Evolutionary conservation across 2,113 vertebrate species (phyloP).

Genomic region (Brachyistius frenatus): DNA sequence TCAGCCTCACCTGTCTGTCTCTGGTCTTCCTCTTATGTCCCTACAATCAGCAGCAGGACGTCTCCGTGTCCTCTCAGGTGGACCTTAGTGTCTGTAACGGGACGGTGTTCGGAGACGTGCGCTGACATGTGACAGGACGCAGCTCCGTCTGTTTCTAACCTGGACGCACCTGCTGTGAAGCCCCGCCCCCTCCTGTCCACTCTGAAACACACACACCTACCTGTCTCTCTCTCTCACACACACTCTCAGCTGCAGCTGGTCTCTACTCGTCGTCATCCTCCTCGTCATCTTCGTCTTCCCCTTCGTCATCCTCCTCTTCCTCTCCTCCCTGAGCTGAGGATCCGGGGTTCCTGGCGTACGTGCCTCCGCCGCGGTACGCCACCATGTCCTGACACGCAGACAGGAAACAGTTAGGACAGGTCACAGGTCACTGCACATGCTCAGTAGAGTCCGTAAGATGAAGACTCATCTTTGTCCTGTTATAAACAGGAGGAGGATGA

Average conservation of each 20-base stretch:
- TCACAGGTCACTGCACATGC: not conserved
- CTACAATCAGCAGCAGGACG: too few species aligned
- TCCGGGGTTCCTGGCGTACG: conserved; percentile 65
- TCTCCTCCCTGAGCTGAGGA: conserved; percentile 73
- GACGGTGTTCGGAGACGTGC: too few species aligned
- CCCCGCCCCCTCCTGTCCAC: conserved; percentile 36
- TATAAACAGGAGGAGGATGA: too few species aligned
- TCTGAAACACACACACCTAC: conserved; percentile 58
- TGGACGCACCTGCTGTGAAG: conserved; percentile 17
- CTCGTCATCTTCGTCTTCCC: conserved; percentile 69
- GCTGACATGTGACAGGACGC: too few species aligned
- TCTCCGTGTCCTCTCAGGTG: too few species aligned
- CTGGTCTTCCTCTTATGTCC: too few species aligned
- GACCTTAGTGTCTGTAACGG: too few species aligned
- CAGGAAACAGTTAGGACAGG: not conserved
- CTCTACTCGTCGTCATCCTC: conserved; percentile 75
- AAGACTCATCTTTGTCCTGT: too few species aligned
- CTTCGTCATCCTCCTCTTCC: conserved; percentile 71
- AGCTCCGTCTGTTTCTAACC: too few species aligned
- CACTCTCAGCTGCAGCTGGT: conserved; percentile 25
- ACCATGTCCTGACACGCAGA: conserved; percentile 74
- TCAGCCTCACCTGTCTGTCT: too few species aligned
- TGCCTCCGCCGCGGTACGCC: conserved; percentile 77
- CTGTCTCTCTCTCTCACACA: conserved; percentile 23
- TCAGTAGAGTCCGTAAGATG: too few species aligned